Conservation (phyloP, 1,140 invertebrate genomes). For the Habropoda laboriosa region DNA sequence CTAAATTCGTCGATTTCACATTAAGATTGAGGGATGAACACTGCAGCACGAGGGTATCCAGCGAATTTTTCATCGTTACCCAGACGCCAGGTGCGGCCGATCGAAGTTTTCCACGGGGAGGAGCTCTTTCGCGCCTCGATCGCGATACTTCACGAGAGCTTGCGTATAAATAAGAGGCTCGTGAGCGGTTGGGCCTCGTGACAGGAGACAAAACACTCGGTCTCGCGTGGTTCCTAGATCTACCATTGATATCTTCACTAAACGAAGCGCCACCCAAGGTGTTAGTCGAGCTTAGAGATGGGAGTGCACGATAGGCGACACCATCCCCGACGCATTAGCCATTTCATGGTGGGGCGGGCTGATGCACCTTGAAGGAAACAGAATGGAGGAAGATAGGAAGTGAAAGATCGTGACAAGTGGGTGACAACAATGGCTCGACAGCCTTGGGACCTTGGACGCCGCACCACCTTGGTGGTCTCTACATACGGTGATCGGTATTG, state of each 20-base stretch:
- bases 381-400: slow-evolving; percentile 42
- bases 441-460: not conserved
- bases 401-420: slow-evolving; percentile 63
- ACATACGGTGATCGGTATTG: not conserved
- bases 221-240: slow-evolving; percentile 71
- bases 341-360: slow-evolving; percentile 59
- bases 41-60: not conserved
- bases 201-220: slow-evolving; percentile 73
- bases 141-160: slow-evolving; percentile 31
- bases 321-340: slow-evolving; percentile 70
- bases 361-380: slow-evolving; percentile 42
- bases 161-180: slow-evolving; percentile 68
- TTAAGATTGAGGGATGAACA: no score
- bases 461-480: slow-evolving; percentile 31
- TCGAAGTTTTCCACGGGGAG: slow-evolving; percentile 37
- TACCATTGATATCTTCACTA: slow-evolving; percentile 76
- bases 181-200: slow-evolving; percentile 66
- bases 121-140: slow-evolving; percentile 9
- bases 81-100: not conserved
- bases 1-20: no score
- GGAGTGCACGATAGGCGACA: slow-evolving; percentile 68
- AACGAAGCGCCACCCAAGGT: slow-evolving; percentile 79
- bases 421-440: slow-evolving; percentile 64
- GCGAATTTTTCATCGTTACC: slow-evolving; percentile 2
- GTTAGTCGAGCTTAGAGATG: slow-evolving; percentile 74